A percentile compares a stretch with the other conserved stretches of the same genome.
These are phyloP conservation scores for Phoxinus phoxinus DNA, from an alignment of 2,113 vertebrate species.

Conservation along the genomic window DNA sequence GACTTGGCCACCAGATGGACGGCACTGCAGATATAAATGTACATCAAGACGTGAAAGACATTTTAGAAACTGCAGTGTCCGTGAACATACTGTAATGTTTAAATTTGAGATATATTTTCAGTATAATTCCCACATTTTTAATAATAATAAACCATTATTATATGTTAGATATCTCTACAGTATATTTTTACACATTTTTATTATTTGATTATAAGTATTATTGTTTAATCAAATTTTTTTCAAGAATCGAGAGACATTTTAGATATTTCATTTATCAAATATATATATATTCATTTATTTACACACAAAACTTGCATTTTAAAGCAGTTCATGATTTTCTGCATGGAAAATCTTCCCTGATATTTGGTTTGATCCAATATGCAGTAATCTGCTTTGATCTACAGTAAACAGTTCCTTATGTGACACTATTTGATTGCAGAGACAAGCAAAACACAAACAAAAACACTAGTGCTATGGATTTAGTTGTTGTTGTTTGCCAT, in stretches of 20 bases:
- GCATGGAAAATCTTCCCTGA: background rate
- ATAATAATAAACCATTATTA: background rate
- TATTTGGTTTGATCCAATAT: slow-evolving; percentile 28
- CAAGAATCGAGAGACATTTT: background rate
- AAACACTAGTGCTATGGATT: background rate
- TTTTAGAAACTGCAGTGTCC: slow-evolving; percentile 6
- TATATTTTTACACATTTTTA: background rate
- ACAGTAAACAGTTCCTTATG: background rate
- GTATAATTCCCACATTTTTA: background rate
- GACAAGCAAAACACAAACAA: background rate
- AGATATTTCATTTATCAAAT: background rate
- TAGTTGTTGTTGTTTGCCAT: background rate
- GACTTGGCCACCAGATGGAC: slow-evolving; percentile 7
- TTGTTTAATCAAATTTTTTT: background rate
- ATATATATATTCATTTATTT: background rate
- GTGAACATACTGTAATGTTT: background rate
- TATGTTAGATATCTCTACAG: background rate
- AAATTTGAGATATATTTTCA: background rate
- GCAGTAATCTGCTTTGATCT: slow-evolving; percentile 26
- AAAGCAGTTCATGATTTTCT: background rate
- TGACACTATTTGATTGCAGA: background rate
- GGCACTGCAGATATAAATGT: slow-evolving; percentile 31
- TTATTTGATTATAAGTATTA: background rate
- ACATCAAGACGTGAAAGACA: slow-evolving; percentile 10
- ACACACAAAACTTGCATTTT: background rate